Base-by-base conservation (phyloP, 2,797 vertebrate genomes). In the Threskiornis aethiopicus region DNA sequence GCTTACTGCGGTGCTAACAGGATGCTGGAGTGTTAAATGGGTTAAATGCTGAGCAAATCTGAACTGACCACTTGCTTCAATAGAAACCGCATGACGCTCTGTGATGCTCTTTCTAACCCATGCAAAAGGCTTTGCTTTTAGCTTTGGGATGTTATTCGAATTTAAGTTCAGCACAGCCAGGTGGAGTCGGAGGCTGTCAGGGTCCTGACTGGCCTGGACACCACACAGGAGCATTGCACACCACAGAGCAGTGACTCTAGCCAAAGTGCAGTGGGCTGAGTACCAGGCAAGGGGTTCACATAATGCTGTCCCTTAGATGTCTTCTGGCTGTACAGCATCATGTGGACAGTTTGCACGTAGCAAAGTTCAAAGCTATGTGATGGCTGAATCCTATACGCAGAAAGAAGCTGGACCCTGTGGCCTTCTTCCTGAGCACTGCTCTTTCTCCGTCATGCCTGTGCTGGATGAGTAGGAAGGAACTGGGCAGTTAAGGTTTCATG, bases 41-140 rank as follows among this genome's bases (percentile, higher is more conserved):
- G 26, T 61, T 79, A 51, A 52, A 67, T 11, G 52, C 58, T 89
- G 31, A 78, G 85, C 82, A 89, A 81, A 95, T 24, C 28, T 49
- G 41, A 90, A 73, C 83, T 93, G 89, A 89, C 79, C 16, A 9
- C 26, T 76, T 72, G 73, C 90, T 86, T 81, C 8, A 5, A 28
- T 18, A 85, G 84, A 91, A 76, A 76, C 28, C 0, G 71, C 88
- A 90, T 95, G 90, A 35, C 2, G 19, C 87, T 67, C 82, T 88
- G 22, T 59, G 16, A 66, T 9, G 22, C 62, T 78, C 11, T 69
- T 82, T 84, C 94, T 96, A 97, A 96, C 73, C 4, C 6, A 46
- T 1, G 29, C 83, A 73, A 75, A 82, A 84, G 78, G 73, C 89
- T 94, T 96, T 80, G 93, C 91, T 95, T 96, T 83, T 67, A 90